Conservation (phyloP, 2,797 vertebrate genomes). For the Pogonophryne albipinna region DNA sequence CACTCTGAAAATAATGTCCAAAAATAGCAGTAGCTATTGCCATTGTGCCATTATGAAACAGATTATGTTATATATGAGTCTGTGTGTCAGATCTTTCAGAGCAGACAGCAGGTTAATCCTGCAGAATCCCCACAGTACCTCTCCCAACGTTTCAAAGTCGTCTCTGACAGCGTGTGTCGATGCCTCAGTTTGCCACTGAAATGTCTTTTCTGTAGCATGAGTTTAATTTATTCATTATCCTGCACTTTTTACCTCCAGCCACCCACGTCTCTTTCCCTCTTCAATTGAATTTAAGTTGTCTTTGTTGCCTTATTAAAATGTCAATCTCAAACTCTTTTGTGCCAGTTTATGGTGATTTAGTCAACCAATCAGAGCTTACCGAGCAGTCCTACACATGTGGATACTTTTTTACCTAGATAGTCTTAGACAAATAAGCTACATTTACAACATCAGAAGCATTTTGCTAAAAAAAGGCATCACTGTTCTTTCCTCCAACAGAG, state of each 20-base stretch:
- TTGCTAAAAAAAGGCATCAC: not conserved
- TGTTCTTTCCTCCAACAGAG: conserved; percentile 78
- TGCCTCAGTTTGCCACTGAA: conserved; percentile 20
- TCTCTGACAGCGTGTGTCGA: conserved; percentile 28
- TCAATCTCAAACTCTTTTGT: not conserved
- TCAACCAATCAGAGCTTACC: conserved; percentile 7
- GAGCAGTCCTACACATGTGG: conserved; percentile 7
- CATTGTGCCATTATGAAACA: conserved; percentile 61
- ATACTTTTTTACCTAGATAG: conserved; percentile 14
- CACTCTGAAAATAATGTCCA: conserved; percentile 61
- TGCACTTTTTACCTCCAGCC: not conserved
- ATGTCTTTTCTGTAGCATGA: not conserved
- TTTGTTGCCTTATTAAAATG: not conserved
- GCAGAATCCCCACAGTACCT: conserved; percentile 29
- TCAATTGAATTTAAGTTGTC: not conserved
- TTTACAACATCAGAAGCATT: not conserved
- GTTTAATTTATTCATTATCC: conserved; percentile 12
- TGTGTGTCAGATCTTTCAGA: conserved; percentile 45
- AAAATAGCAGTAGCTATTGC: conserved; percentile 71
- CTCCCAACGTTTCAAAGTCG: conserved; percentile 17
- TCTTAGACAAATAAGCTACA: not conserved
- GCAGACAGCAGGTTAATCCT: conserved; percentile 62
- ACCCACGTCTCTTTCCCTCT: not conserved
- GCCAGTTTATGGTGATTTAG: not conserved
- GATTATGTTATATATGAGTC: conserved; percentile 48